A percentile compares a stretch with the other conserved stretches of the same genome.
Conservation (phyloP, 2,888 invertebrate species). For the Crossocerus cetratus region DNA sequence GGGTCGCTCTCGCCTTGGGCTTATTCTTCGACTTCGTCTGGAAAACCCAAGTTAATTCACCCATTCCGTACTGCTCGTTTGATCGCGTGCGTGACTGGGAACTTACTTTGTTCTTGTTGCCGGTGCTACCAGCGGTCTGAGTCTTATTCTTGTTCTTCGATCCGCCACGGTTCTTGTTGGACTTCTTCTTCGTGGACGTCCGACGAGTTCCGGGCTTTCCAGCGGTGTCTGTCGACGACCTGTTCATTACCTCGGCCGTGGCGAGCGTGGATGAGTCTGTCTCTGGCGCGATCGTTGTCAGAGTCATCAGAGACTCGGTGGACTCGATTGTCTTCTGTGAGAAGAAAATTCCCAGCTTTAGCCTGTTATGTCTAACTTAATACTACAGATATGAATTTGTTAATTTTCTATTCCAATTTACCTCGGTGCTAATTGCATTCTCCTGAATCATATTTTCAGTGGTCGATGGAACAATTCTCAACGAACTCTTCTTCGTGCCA, state of each 20-base stretch:
- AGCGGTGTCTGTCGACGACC: constrained; percentile 11
- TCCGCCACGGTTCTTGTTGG: constrained; percentile 72
- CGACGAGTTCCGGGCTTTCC: constrained; percentile 32
- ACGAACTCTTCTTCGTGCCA: constrained; percentile 60
- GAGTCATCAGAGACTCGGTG: constrained; percentile 23
- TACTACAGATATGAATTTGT: neutral
- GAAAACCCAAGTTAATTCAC: neutral
- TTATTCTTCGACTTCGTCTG: constrained; percentile 77
- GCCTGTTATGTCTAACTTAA: too few species aligned
- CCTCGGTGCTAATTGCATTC: constrained; percentile 21
- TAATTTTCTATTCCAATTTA: constrained; percentile 1
- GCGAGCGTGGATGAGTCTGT: constrained; percentile 26
- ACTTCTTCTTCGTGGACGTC: constrained; percentile 72
- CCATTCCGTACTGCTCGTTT: too few species aligned
- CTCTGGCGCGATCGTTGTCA: constrained; percentile 17
- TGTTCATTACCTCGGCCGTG: constrained; percentile 23
- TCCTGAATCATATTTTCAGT: constrained; percentile 27
- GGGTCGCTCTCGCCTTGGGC: constrained; percentile 86
- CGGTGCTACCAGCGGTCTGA: constrained; percentile 57
- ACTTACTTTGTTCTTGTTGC: constrained; percentile 76
- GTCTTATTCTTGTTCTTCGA: constrained; percentile 55
- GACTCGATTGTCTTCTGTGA: constrained; percentile 31
- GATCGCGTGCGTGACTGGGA: neutral
- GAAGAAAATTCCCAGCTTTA: too few species aligned
- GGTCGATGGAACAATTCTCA: neutral